Conservation (phyloP, 2,113 vertebrate genomes). For the Origma solitaria region DNA sequence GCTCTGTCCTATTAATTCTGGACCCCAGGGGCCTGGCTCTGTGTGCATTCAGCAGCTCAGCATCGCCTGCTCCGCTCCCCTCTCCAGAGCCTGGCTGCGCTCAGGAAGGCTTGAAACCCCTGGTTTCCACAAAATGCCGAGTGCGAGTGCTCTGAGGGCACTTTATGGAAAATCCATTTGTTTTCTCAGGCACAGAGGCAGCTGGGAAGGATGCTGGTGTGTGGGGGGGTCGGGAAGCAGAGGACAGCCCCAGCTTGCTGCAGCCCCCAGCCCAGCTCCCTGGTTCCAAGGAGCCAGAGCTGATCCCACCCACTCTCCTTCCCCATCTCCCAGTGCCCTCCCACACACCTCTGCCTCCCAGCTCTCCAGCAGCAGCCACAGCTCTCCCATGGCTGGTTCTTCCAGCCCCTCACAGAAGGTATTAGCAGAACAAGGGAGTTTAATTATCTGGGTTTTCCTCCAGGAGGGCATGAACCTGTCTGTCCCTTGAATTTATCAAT, state of each 20-base stretch:
- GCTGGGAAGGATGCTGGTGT: background rate
- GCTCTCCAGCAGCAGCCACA: background rate
- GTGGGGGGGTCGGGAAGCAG: background rate
- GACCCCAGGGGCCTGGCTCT: slow-evolving; percentile 44
- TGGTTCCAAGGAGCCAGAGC: background rate
- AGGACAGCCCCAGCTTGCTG: background rate
- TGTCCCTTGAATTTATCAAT: slow-evolving; percentile 27
- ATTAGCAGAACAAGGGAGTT: slow-evolving; percentile 11
- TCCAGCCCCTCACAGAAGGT: background rate
- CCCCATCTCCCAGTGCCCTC: background rate
- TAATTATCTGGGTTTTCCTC: slow-evolving; percentile 43
- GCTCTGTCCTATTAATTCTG: slow-evolving; percentile 62
- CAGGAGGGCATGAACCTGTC: slow-evolving; percentile 30
- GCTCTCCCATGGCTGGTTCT: background rate
- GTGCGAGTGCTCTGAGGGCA: background rate
- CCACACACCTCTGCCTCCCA: background rate
- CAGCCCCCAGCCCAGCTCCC: background rate
- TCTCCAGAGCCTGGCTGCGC: background rate
- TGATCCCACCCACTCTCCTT: background rate
- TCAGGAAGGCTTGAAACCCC: background rate
- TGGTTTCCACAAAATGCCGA: background rate
- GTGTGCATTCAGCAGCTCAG: slow-evolving; percentile 1
- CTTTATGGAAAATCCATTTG: background rate
- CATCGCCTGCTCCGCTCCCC: background rate
- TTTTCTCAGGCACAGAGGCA: background rate